Evolutionary conservation across 2,888 invertebrate species (phyloP).

Genomic region (Smittia aterrima): DNA sequence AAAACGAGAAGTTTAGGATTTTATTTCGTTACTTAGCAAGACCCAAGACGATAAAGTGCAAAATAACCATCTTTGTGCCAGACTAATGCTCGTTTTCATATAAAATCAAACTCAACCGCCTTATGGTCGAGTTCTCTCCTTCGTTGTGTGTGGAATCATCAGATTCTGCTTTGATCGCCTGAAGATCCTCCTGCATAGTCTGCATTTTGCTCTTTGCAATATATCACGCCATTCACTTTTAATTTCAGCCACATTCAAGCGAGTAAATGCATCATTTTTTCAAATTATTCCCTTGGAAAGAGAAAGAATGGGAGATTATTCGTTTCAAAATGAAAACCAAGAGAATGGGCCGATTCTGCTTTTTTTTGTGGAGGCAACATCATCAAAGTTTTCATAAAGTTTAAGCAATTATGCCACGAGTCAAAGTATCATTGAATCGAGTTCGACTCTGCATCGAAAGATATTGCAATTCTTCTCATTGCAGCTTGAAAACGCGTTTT

Average conservation of each 20-base stretch:
- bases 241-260: constrained; percentile 78
- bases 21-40: too few species aligned
- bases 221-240: constrained; percentile 82
- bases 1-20: too few species aligned
- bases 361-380: too few species aligned
- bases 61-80: too few species aligned
- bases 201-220: constrained; percentile 71
- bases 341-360: too few species aligned
- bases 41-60: too few species aligned
- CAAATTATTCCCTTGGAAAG: constrained; percentile 67
- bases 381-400: neutral
- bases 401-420: neutral
- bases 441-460: too few species aligned
- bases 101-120: constrained; percentile 56
- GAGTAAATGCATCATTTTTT: constrained; percentile 75
- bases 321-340: neutral
- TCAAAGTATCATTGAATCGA: too few species aligned
- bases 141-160: constrained; percentile 59
- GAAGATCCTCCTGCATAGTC: constrained; percentile 69
- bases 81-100: too few species aligned
- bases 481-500: neutral
- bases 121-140: constrained; percentile 61
- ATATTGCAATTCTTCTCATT: too few species aligned
- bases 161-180: constrained; percentile 55
- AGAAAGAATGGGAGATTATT: neutral